Base-by-base conservation (phyloP, 2,113 vertebrate species). In the Anarhynchus alexandrinus region DNA sequence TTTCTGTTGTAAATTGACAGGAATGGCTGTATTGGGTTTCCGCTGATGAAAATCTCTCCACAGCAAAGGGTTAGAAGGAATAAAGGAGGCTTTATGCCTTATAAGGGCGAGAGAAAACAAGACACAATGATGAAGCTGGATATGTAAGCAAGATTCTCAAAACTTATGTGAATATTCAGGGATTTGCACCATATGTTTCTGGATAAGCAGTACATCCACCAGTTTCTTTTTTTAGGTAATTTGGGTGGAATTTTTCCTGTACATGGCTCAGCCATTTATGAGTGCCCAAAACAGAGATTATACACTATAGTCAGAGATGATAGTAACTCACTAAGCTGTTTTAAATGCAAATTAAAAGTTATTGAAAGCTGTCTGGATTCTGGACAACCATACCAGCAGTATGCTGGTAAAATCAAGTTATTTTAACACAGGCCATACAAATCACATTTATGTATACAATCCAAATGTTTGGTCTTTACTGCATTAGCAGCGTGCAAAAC, bases 1-100 rank as follows among this genome's bases (percentile, higher is more conserved):
- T 96, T 96, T 94, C 54, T 96, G 78, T 88, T 90, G 74, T 52
- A 83, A 95, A 91, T 88, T 73, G 91, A 67, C 78, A 80, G 90
- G 66, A 92, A 93, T 67, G 78, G 74, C 73, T 66, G 77, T 96
- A 93, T 95, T 91, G 45, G 66, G 49, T 96, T 97, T 96, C 95
- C 1, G 3, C 70, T 77, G 90, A 92, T 95, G 92, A 72, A 93
- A 93, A 95, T 97, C 94, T 92, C 42, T 88, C 49, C 55, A 32
- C n/a, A 45, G 78, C 66, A 73, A 69, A 92, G 67, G 15, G 20
- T 76, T 73, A 21, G 66, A 32, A 49, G 42, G 84, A 90, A 93
- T 92, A 96, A 97, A 96, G 51, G 81, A 89, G 70, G 54, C 93
- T 94, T 96, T 97, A 77, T 96, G 70, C 66, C 59, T 58, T 87